phyloP scores from a whole-genome alignment of 2,888 invertebrate species.

The Amblyteles armatorius region DNA sequence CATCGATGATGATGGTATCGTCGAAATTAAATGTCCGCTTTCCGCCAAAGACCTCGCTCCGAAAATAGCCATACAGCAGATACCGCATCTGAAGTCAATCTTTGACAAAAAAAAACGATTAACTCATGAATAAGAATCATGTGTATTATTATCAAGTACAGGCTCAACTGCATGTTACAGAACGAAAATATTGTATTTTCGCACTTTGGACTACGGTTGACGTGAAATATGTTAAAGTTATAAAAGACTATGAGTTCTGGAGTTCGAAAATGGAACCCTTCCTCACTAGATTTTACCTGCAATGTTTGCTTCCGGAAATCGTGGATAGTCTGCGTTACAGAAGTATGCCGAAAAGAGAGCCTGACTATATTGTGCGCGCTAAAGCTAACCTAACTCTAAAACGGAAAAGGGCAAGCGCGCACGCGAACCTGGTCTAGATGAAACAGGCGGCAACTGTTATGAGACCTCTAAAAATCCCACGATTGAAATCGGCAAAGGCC shows the following conservation, averaged over 20 bases:
- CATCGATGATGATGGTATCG: conserved; percentile 66
- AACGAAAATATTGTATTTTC: conserved; percentile 62
- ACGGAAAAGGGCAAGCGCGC: background rate
- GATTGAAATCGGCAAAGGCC: background rate
- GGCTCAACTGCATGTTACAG: conserved; percentile 69
- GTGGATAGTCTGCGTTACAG: conserved; percentile 61
- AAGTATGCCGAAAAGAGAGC: conserved; percentile 66
- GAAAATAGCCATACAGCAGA: background rate
- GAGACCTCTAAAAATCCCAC: background rate
- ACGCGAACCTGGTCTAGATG: background rate
- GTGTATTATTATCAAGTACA: conserved; percentile 70
- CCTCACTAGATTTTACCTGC: conserved; percentile 61
- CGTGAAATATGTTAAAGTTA: conserved; percentile 43
- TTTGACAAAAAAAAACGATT: conserved; percentile 37
- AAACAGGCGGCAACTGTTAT: background rate
- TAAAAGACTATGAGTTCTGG: conserved; percentile 63
- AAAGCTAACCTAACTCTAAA: too few species aligned
- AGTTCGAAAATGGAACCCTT: conserved; percentile 60
- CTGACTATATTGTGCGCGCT: conserved; percentile 13
- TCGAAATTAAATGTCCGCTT: conserved; percentile 71
- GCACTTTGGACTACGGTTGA: conserved; percentile 62
- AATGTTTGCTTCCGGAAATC: conserved; percentile 67
- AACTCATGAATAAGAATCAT: conserved; percentile 60
- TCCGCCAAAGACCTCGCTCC: conserved; percentile 51
- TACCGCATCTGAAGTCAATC: conserved; percentile 3